Base-by-base conservation (phyloP, 2,797 vertebrate genomes). In the Vultur gryphus region DNA sequence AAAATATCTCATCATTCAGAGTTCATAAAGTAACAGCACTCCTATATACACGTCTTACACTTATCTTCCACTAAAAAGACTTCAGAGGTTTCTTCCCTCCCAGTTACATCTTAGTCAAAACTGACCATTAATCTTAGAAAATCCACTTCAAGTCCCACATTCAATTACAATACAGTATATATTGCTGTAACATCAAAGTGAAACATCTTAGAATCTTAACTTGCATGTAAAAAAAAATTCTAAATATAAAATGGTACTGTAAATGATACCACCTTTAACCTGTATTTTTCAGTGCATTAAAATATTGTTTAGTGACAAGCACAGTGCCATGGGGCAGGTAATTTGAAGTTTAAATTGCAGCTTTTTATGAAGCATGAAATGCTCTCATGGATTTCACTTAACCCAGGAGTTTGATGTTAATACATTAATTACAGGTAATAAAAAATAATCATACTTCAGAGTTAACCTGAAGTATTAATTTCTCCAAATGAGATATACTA, bases 1-100 rank as follows among this genome's bases (percentile, higher is more conserved):
- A 98, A 97, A 98, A 98, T 95, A 93, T 93, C 95, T 97, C 86
- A 87, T 97, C 92, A 97, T 91, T 96, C 64, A 90, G 81, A 97
- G 85, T 94, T 96, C 96, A 96, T 95, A 97, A 96, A 97, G 94
- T 96, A 96, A 97, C 97, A 97, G 95, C 96, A 96, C 55, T 96
- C 78, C 87, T 97, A 91, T 95, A 83, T 95, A 96, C 83, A 97
- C 58, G 85, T 80, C 86, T 95, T 82, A 90, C 64, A 73, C 76
- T 78, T 95, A 90, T 96, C 84, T 97, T 90, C 92, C 89, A 97
- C 95, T 93, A 97, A 82, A 98, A 97, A 97, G 83, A 96, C 95
- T 97, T 96, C 80, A 97, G 76, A 80, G 87, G 24, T 69, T 94
- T 61, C 66, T 78, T 85, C 16, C 64, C 71, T 82, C 82, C 44